phyloP scores from a whole-genome alignment of 1,140 invertebrate genomes.

The Hesperophylax magnus region DNA sequence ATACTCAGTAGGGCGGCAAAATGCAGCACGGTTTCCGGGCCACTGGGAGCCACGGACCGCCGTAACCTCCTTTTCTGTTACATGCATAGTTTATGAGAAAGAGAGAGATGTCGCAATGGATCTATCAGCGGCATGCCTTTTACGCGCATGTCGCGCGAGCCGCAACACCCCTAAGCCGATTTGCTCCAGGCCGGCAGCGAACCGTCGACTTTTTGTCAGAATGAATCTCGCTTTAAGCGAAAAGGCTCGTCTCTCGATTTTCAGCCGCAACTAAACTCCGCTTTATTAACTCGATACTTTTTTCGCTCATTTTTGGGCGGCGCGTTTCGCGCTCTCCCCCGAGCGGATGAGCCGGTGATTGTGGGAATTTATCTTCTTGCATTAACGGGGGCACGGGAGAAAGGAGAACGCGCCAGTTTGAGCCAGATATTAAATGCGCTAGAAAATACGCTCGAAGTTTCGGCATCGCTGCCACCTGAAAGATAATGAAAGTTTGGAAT shows the following conservation, averaged over 20 bases:
- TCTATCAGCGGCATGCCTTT: no score
- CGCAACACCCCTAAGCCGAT: conserved; percentile 51
- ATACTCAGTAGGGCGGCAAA: no score
- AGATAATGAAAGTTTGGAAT: conserved; percentile 36
- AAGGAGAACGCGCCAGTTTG: no score
- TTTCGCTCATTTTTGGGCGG: conserved; percentile 16
- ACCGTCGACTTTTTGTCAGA: conserved; percentile 53
- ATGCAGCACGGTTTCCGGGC: no score
- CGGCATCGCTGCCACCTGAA: background rate
- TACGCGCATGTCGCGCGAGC: conserved; percentile 21
- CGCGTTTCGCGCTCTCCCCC: conserved; percentile 63
- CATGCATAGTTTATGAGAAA: no score
- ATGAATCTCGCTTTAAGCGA: conserved; percentile 55
- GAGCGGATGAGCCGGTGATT: conserved; percentile 13
- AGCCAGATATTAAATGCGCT: conserved; percentile 36
- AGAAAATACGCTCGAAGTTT: conserved; percentile 24
- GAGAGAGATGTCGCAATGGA: no score
- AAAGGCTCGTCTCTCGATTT: conserved; percentile 54
- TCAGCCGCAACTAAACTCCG: conserved; percentile 47
- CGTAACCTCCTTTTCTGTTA: no score
- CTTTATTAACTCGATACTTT: conserved; percentile 47
- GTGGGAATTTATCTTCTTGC: conserved; percentile 34
- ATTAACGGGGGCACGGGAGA: conserved; percentile 24
- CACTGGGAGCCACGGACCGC: no score
- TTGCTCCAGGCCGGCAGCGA: conserved; percentile 35